Evolutionary conservation across 1,140 invertebrate species (phyloP).

Genomic region (Zeugodacus cucurbitae): DNA sequence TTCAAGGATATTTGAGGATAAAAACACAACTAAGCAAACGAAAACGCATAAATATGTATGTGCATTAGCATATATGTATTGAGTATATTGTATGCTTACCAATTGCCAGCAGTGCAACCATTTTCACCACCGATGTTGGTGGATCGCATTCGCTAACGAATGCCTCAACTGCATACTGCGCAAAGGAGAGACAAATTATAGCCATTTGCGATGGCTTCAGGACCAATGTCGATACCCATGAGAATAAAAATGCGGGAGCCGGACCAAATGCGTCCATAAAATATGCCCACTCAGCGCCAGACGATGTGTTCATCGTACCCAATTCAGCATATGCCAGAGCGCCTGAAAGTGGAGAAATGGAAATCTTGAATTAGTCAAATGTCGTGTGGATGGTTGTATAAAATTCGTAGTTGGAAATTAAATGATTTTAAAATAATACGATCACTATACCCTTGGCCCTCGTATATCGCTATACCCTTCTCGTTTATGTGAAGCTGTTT

Average conservation of each 20-base stretch:
- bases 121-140: constrained; percentile 79
- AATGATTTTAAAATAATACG: too few species aligned
- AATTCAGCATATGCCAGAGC: constrained; percentile 92
- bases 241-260: constrained; percentile 90
- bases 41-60: constrained; percentile 7
- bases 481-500: too few species aligned
- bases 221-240: constrained; percentile 91
- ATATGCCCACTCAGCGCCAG: constrained; percentile 93
- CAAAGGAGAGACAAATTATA: constrained; percentile 93
- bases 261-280: constrained; percentile 91
- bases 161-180: constrained; percentile 92
- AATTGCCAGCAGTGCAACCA: constrained; percentile 83
- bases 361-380: background rate
- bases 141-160: constrained; percentile 87
- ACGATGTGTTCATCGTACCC: constrained; percentile 93
- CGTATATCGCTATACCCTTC: too few species aligned
- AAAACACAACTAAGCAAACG: background rate
- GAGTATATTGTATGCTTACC: constrained; percentile 68
- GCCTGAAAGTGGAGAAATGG: constrained; percentile 68
- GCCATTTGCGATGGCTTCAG: constrained; percentile 94
- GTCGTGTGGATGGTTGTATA: too few species aligned
- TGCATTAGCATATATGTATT: background rate
- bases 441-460: too few species aligned
- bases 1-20: background rate
- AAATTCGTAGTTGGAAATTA: too few species aligned